A percentile compares a stretch with the other conserved stretches of the same genome.
These are phyloP conservation scores for Axis porcinus DNA, from an alignment of 2,113 vertebrate genomes.

Conservation along the genomic window DNA sequence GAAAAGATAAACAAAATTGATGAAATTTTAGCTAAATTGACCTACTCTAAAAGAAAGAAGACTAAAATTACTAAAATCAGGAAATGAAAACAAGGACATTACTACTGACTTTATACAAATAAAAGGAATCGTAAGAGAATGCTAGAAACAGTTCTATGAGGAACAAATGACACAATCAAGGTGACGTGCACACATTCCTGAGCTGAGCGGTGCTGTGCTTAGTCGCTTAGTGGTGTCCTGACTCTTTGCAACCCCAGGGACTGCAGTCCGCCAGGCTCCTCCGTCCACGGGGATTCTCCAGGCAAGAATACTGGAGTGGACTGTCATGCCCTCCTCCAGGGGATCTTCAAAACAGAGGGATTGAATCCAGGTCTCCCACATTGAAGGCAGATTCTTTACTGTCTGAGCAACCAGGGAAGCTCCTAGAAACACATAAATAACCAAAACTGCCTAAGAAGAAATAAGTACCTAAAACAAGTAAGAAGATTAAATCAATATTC, in stretches of 20 bases:
- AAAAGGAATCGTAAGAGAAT: background rate
- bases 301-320: background rate
- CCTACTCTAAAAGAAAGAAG: background rate
- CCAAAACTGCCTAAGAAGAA: background rate
- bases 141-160: background rate
- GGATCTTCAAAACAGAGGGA: background rate
- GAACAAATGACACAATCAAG: background rate
- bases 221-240: background rate
- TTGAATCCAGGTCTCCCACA: background rate
- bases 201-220: background rate
- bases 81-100: background rate
- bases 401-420: background rate
- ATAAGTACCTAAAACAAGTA: background rate
- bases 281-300: background rate
- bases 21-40: background rate
- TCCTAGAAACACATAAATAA: background rate
- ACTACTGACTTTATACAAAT: background rate
- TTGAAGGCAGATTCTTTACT: background rate
- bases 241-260: background rate
- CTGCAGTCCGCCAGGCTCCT: background rate
- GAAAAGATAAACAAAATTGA: constrained; percentile 21
- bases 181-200: background rate
- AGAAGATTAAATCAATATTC: background rate
- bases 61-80: background rate
- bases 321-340: background rate